phyloP scores from a whole-genome alignment of 2,888 invertebrate species.

The Gnatocerus cornutus region DNA sequence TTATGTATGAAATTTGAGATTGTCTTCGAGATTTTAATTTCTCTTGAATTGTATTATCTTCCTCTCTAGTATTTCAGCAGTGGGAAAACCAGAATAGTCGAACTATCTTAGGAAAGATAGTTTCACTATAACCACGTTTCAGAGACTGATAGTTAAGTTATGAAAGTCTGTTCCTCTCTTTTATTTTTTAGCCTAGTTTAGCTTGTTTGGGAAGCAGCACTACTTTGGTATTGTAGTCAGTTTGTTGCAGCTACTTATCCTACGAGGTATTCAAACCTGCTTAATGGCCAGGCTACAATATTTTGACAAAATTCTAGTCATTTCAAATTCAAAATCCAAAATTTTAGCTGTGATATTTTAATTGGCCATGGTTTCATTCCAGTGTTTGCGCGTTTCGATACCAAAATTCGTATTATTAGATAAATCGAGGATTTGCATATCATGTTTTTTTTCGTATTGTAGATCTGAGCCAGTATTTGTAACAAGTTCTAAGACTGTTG shows the following conservation, averaged over 20 bases:
- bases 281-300: constrained; percentile 56
- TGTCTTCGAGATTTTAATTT: constrained; percentile 10
- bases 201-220: not conserved
- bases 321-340: constrained; percentile 57
- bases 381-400: constrained; percentile 30
- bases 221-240: not conserved
- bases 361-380: constrained; percentile 57
- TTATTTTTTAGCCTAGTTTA: not conserved
- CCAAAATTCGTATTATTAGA: constrained; percentile 28
- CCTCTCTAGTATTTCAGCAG: not conserved
- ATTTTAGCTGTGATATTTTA: constrained; percentile 66
- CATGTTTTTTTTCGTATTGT: constrained; percentile 52
- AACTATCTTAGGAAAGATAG: too few relatives aligned
- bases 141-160: not conserved
- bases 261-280: constrained; percentile 17
- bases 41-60: not conserved
- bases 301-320: constrained; percentile 61
- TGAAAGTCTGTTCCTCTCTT: not conserved
- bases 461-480: constrained; percentile 63
- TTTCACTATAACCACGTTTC: too few relatives aligned
- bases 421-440: constrained; percentile 47
- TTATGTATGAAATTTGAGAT: constrained; percentile 9
- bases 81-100: not conserved
- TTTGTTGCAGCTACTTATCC: constrained; percentile 1
- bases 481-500: constrained; percentile 63